phyloP scores from a whole-genome alignment of 2,113 vertebrate species.

The Bubo blakistoni region DNA sequence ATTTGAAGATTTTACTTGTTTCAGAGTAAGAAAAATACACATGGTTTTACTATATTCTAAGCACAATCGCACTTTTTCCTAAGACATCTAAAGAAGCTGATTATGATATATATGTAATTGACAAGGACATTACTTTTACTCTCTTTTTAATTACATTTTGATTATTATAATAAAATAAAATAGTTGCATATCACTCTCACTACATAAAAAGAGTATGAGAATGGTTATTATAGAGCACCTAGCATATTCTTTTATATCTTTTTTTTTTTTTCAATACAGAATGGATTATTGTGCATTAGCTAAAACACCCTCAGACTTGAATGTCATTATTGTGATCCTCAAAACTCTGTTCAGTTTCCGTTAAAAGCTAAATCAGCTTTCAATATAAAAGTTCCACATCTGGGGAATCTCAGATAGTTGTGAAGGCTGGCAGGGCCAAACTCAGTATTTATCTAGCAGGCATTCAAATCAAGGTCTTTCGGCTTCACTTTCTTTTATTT shows the following conservation, averaged over 20 bases:
- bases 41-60: background rate
- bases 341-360: background rate
- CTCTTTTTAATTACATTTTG: background rate
- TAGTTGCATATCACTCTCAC: background rate
- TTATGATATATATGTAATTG: background rate
- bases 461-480: background rate
- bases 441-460: background rate
- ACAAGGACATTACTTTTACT: background rate
- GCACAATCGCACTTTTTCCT: background rate
- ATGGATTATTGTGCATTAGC: background rate
- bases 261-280: background rate
- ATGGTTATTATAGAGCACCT: background rate
- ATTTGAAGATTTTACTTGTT: background rate
- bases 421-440: background rate
- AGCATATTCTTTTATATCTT: background rate
- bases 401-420: background rate
- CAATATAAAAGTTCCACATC: background rate
- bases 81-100: background rate
- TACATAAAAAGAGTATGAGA: background rate
- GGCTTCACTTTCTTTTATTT: background rate
- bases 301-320: background rate
- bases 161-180: background rate
- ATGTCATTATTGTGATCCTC: background rate
- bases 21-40: background rate
- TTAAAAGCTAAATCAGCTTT: background rate